Evolutionary conservation across 2,797 vertebrate genomes (phyloP).

Genomic region (Vireo griseus): DNA sequence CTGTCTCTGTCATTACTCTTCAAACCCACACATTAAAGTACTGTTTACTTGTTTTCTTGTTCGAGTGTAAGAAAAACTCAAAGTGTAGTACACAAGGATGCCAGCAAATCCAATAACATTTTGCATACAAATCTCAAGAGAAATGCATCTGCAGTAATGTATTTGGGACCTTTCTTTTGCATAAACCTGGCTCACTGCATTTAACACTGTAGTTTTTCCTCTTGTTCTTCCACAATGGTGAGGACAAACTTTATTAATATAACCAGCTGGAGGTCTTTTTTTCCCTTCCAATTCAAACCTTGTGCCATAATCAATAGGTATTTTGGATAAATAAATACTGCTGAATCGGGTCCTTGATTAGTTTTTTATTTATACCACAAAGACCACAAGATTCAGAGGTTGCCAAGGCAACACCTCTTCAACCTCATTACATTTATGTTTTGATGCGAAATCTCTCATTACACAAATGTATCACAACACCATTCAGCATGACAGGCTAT

Average conservation of each 20-base stretch:
- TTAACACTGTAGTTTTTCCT: background rate
- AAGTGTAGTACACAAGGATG: background rate
- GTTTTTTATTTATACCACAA: constrained; percentile 21
- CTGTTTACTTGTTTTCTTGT: background rate
- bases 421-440: constrained; percentile 6
- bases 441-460: constrained; percentile 39
- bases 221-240: background rate
- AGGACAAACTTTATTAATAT: background rate
- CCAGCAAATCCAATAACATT: background rate
- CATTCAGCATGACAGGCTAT: background rate
- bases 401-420: constrained; percentile 51
- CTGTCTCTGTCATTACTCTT: background rate
- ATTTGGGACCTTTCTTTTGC: background rate
- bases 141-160: background rate
- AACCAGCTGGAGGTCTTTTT: background rate
- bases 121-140: background rate
- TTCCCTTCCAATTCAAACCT: background rate
- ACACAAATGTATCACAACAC: constrained; percentile 22
- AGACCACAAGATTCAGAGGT: constrained; percentile 42
- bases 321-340: background rate
- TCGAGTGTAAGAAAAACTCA: background rate
- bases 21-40: constrained; percentile 3
- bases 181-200: background rate
- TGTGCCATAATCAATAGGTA: background rate
- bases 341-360: background rate